A percentile compares a stretch with the other conserved stretches of the same genome.
These are phyloP conservation scores for Caerostris extrusa DNA, from an alignment of 1,140 invertebrate genomes.

Conservation along the genomic window DNA sequence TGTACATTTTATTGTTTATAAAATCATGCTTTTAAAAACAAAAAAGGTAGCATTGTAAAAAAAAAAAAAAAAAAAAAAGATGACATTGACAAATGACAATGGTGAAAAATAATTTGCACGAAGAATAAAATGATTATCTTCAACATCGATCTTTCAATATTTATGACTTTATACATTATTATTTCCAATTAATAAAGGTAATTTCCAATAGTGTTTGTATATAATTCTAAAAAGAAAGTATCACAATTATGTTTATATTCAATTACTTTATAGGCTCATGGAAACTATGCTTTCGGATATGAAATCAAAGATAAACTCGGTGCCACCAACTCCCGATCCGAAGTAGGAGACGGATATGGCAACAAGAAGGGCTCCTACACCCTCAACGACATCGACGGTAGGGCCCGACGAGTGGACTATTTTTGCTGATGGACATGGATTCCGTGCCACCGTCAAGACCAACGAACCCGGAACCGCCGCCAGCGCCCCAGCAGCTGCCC, in stretches of 20 bases:
- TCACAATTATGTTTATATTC: not conserved
- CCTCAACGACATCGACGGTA: slow-evolving; percentile 74
- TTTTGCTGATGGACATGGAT: slow-evolving; percentile 76
- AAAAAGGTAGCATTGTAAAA: too few species aligned
- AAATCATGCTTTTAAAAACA: too few species aligned
- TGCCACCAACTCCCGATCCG: slow-evolving; percentile 59
- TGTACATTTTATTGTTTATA: too few species aligned
- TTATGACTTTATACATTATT: not conserved
- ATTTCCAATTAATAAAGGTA: not conserved
- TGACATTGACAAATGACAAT: too few species aligned
- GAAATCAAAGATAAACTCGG: slow-evolving; percentile 61
- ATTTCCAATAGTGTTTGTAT: not conserved
- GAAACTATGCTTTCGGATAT: slow-evolving; percentile 62
- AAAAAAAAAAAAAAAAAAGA: too few species aligned
- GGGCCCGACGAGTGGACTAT: slow-evolving; percentile 74
- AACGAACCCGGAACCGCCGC: slow-evolving; percentile 65
- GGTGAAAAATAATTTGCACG: not conserved
- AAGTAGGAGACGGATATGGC: slow-evolving; percentile 69
- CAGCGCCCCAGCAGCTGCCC: slow-evolving; percentile 44
- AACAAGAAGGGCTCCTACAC: slow-evolving; percentile 77
- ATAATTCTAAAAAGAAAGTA: not conserved
- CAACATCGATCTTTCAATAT: not conserved
- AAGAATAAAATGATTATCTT: not conserved
- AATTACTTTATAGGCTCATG: not conserved
- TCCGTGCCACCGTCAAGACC: slow-evolving; percentile 56